Base-by-base conservation (phyloP, 2,113 vertebrate species). In the Xenopus borealis region DNA sequence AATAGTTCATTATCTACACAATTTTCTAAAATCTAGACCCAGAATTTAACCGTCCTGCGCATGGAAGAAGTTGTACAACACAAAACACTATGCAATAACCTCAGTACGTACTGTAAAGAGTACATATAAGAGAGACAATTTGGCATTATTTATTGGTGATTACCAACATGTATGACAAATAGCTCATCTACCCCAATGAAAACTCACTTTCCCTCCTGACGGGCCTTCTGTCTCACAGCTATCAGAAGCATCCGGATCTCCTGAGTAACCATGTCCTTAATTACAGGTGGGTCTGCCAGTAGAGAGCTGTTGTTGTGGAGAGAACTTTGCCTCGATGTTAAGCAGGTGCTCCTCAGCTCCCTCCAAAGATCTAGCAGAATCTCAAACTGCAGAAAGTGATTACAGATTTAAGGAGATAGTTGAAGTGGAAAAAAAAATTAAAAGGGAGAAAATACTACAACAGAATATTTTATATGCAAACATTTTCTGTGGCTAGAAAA, bases 161-260 rank as follows among this genome's bases (percentile, higher is more conserved):
- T 40, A 9, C 33, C 33, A 40, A 7, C 33, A 40, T 40, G 7
- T 33, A 33, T 33, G 8, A 6, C 33, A 40, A 2, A 40, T 40
- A 40, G 7, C 5, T 40, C 6, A 40, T 9, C 23, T 9, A 40
- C 8, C 8, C 5, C 3, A 40, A 40, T 9, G 2, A 61, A 1
- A 50, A 76, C 74, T 76, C 19, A 76, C 74, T 55, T 65, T 44
- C 74, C 74, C 6, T 55, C 66, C 17, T 33, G 59, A n/a, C 59
- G 59, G 44, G 87, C 87, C 74, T 84, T 87, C 50, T 73, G 74
- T 12, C 71, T 83, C 61, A 89, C 82, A 17, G 71, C 23, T 1
- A 69, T 78, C 33, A 96, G 89, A 58, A 96, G 84, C 85, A 94
- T 89, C 45, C 87, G 86, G 69, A 96, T 88, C 80, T 96, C 94